Evolutionary conservation across 2,797 vertebrate species (phyloP).

Genomic region (Notolepis coatsorum): DNA sequence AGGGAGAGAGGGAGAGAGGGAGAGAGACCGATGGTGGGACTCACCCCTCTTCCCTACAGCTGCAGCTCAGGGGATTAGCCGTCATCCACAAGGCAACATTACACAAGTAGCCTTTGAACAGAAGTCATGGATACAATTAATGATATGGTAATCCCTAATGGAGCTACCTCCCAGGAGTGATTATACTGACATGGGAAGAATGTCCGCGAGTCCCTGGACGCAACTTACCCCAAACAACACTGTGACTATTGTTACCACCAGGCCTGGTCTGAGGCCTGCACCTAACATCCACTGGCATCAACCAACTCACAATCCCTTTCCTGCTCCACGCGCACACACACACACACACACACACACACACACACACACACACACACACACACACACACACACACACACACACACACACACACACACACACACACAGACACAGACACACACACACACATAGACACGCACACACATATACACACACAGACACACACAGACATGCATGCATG

Average conservation of each 20-base stretch:
- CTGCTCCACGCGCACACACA: slow-evolving; percentile 22
- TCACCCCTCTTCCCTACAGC: slow-evolving; percentile 91
- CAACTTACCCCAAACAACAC: slow-evolving; percentile 93
- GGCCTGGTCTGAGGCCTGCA: slow-evolving; percentile 91
- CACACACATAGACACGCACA: slow-evolving; percentile 13
- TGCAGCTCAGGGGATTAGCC: slow-evolving; percentile 99
- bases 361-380: slow-evolving; percentile 2
- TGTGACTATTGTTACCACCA: slow-evolving; percentile 93
- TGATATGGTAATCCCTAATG: slow-evolving; percentile 99
- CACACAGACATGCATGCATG: slow-evolving; percentile 14
- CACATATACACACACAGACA: background rate
- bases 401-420: background rate
- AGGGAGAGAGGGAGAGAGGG: slow-evolving; percentile 13
- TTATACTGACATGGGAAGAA: slow-evolving; percentile 99
- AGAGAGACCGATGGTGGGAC: slow-evolving; percentile 72
- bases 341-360: background rate
- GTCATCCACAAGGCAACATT: slow-evolving; percentile 99
- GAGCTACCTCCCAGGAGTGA: slow-evolving; percentile 99
- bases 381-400: background rate
- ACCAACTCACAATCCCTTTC: slow-evolving; percentile 84
- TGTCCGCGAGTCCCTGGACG: slow-evolving; percentile 94
- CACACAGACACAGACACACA: background rate
- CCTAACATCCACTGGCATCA: slow-evolving; percentile 94
- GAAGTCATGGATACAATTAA: slow-evolving; percentile 99
- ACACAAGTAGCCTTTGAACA: slow-evolving; percentile 99